phyloP scores from a whole-genome alignment of 2,888 invertebrate species.

The Drosophila tripunctata region DNA sequence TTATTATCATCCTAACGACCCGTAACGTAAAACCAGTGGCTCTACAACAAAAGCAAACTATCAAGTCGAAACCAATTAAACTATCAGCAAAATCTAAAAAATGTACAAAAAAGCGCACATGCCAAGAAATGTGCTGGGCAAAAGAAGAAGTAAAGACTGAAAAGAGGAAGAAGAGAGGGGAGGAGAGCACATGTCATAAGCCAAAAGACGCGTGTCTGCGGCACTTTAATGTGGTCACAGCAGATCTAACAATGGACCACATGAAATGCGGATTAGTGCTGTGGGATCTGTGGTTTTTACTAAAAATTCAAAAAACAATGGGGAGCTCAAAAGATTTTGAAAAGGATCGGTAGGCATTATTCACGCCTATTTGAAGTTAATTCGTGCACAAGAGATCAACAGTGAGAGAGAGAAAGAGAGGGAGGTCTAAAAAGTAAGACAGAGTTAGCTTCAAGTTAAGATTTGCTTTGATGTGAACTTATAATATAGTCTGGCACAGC shows the following conservation, averaged over 20 bases:
- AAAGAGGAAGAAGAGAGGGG: not conserved
- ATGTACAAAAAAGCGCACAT: constrained; percentile 39
- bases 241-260: constrained; percentile 42
- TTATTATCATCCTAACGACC: constrained; percentile 56
- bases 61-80: constrained; percentile 71
- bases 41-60: constrained; percentile 17
- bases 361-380: constrained; percentile 75
- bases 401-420: not conserved
- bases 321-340: constrained; percentile 44
- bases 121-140: constrained; percentile 31
- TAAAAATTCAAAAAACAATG: constrained; percentile 47
- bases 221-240: constrained; percentile 70
- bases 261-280: constrained; percentile 57
- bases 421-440: not conserved
- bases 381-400: constrained; percentile 64
- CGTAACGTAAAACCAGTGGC: constrained; percentile 65
- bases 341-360: constrained; percentile 63
- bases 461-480: constrained; percentile 26
- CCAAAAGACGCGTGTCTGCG: constrained; percentile 69
- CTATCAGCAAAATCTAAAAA: constrained; percentile 72
- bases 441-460: not conserved
- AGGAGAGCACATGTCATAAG: constrained; percentile 70
- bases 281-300: constrained; percentile 19
- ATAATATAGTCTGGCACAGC: constrained; percentile 46
- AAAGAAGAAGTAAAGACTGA: constrained; percentile 9